phyloP scores from a whole-genome alignment of 2,797 vertebrate genomes.

The Platalea minor region DNA sequence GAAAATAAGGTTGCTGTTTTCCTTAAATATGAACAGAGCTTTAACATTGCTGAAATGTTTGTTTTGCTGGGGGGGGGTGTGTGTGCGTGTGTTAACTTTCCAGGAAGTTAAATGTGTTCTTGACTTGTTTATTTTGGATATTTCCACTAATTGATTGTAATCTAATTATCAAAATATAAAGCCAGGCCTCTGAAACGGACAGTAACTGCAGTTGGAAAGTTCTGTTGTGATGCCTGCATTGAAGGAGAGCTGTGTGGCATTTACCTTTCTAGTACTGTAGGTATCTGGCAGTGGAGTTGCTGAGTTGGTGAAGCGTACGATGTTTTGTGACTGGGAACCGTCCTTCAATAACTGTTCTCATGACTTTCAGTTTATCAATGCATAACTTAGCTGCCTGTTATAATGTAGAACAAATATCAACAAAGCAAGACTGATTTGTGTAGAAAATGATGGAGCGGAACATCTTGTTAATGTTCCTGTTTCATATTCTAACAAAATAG shows the following conservation, averaged over 20 bases:
- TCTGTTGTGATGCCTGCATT: neutral
- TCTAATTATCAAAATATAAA: neutral
- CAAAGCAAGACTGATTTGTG: neutral
- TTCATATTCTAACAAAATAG: neutral
- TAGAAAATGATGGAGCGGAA: neutral
- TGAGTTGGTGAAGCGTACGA: rapidly evolving
- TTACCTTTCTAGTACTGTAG: neutral
- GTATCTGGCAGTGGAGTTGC: neutral
- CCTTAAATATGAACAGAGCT: neutral
- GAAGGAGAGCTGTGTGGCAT: neutral
- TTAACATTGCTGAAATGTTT: neutral
- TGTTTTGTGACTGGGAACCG: neutral
- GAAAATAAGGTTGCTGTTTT: neutral
- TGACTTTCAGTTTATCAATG: neutral
- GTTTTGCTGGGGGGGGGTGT: neutral
- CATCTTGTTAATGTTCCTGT: neutral
- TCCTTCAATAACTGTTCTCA: neutral
- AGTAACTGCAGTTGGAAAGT: neutral
- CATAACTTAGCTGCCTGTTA: neutral
- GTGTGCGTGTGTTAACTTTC: neutral
- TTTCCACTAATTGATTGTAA: slow-evolving; percentile 8
- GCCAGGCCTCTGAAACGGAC: neutral
- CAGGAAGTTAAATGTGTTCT: neutral
- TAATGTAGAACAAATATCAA: neutral
- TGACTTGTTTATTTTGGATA: slow-evolving; percentile 15